Evolutionary conservation across 2,888 invertebrate genomes (phyloP).

Genomic region (Heliconius cydno): DNA sequence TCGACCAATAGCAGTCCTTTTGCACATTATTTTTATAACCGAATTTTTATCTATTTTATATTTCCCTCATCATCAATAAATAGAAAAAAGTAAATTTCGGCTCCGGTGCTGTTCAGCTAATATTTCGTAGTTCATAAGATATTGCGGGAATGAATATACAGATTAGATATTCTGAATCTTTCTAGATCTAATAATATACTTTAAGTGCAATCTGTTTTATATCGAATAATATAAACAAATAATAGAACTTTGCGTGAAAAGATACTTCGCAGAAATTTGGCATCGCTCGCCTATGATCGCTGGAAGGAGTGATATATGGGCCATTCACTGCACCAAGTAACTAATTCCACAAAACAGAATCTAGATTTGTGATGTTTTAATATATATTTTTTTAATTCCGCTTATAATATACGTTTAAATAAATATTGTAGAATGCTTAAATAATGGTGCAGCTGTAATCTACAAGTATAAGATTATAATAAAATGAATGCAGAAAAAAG

Average conservation of each 20-base stretch:
- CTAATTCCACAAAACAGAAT: too few species aligned
- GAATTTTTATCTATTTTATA: background rate
- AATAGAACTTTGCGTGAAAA: slow-evolving; percentile 52
- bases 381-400: too few species aligned
- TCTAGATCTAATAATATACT: slow-evolving; percentile 33
- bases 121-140: background rate
- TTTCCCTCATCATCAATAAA: background rate
- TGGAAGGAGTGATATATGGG: slow-evolving; percentile 41
- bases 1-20: background rate
- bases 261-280: slow-evolving; percentile 55
- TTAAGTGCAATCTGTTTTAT: slow-evolving; percentile 46
- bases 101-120: background rate
- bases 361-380: too few species aligned
- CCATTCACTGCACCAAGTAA: background rate
- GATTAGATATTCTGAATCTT: slow-evolving; percentile 33
- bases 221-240: slow-evolving; percentile 47
- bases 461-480: too few species aligned
- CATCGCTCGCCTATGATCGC: slow-evolving; percentile 48
- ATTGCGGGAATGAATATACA: slow-evolving; percentile 6
- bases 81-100: background rate
- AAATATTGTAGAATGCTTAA: too few species aligned
- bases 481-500: too few species aligned
- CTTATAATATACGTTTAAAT: too few species aligned
- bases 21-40: too few species aligned
- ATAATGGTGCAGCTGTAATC: too few species aligned